These are phyloP conservation scores for Phocides pigmalion DNA, from an alignment of 1,140 invertebrate genomes.

Conservation along the genomic window DNA sequence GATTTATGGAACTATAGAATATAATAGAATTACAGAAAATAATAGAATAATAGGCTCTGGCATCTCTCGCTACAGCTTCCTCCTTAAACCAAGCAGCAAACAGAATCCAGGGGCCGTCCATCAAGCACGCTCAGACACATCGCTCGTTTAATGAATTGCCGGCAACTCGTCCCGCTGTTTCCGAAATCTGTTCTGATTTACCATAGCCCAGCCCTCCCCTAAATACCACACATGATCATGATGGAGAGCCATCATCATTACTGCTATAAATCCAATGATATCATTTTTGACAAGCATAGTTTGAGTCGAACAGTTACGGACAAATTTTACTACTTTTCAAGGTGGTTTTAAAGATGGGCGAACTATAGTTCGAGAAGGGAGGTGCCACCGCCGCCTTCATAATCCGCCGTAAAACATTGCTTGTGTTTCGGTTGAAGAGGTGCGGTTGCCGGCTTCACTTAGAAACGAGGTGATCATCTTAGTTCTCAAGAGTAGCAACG, in stretches of 20 bases:
- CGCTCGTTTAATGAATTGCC: constrained; percentile 73
- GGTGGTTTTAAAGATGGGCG: too few relatives aligned
- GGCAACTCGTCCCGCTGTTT: constrained; percentile 56
- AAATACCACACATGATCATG: constrained; percentile 16
- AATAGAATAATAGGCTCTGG: not conserved
- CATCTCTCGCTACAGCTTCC: constrained; percentile 34
- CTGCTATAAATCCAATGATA: not conserved
- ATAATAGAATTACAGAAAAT: not conserved
- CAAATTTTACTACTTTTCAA: too few relatives aligned
- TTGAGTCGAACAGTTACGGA: too few relatives aligned
- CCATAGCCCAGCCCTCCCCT: not conserved
- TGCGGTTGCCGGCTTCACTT: too few relatives aligned
- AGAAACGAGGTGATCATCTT: too few relatives aligned
- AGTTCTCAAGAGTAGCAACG: too few relatives aligned
- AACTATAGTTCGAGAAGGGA: too few relatives aligned
- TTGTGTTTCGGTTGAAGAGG: too few relatives aligned
- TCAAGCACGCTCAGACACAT: constrained; percentile 71
- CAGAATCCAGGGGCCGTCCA: constrained; percentile 58
- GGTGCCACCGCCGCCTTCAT: too few relatives aligned
- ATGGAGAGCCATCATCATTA: constrained; percentile 12
- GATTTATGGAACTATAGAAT: too few relatives aligned
- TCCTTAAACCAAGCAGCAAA: constrained; percentile 37
- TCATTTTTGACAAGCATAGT: too few relatives aligned
- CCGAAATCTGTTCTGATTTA: constrained; percentile 68
- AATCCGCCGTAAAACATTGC: too few relatives aligned